Percentiles rank a stretch among this genome's conserved stretches.
These are phyloP conservation scores for Crambe crambe DNA, from an alignment of 37 sponge, comb jelly and placozoan species.

Conservation along the genomic window DNA sequence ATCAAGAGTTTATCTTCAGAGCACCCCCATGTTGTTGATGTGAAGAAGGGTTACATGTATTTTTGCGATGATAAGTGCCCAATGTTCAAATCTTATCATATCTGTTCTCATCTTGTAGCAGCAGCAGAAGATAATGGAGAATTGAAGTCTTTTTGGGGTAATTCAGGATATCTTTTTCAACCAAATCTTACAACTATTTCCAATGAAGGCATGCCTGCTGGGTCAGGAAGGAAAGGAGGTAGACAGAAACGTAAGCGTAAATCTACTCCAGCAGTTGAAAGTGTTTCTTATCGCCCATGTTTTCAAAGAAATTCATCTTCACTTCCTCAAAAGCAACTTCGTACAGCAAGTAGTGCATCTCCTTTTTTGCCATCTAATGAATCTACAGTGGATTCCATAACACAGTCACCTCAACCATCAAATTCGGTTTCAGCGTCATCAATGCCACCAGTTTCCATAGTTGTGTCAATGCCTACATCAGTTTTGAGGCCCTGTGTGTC, in stretches of 20 bases:
- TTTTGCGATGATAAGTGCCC: conserved; percentile 11
- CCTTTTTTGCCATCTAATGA: no score
- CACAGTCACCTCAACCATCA: no score
- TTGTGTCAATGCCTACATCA: no score
- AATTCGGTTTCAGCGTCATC: no score
- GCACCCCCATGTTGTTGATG: conserved; percentile 2
- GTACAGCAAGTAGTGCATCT: no score
- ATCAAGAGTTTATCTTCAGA: neutral
- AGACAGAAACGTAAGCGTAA: neutral
- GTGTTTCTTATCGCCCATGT: neutral
- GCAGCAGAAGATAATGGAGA: conserved; percentile 2
- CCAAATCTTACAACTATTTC: neutral
- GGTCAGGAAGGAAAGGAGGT: conserved; percentile 10
- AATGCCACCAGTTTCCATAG: no score
- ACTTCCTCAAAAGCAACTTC: no score
- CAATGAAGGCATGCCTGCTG: neutral
- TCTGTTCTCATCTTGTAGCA: conserved; percentile 7
- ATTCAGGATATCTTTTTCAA: neutral
- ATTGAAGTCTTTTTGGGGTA: neutral
- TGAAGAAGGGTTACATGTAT: neutral
- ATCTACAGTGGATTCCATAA: no score
- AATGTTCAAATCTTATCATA: neutral
- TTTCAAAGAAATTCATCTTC: no score
- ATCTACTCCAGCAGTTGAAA: neutral
- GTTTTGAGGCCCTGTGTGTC: no score